Evolutionary conservation across 2,113 vertebrate genomes (phyloP), one percentile per base, ranked within the genome.

Genomic region (Aspidoscelis tigris): DNA sequence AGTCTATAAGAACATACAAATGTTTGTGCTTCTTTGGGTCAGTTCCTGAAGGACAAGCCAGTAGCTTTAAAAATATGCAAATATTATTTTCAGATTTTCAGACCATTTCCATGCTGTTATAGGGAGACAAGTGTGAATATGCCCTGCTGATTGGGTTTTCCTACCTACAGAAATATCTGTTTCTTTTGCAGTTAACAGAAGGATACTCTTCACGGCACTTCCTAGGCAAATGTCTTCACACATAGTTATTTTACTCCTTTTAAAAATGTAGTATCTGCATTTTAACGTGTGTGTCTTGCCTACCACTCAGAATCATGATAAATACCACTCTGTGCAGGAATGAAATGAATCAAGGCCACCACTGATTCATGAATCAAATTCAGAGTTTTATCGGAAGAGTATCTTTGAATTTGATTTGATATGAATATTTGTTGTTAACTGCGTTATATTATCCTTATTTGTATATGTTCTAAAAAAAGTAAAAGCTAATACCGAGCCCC

Each of bases 161-260:
- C 94, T 95, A 90, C 93, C 93, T 95, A 88, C 92, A 93, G 87
- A 94, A 89, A 93, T 94, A 84, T 89, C 92, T 87, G 94, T 85
- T 95, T 96, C 93, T 94, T 96, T 96, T 96, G 82, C 96, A 96
- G 96, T 96, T 93, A 92, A 95, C 95, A 94, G 96, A 95, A 96
- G 94, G 94, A 90, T 89, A 93, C 82, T 93, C 84, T 94, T 81
- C 82, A 94, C 90, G 90, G 89, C 86, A 90, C 81, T 70, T 55
- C 88, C 90, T 88, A 43, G 10, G 89, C 89, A 90, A 84, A 91
- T 58, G 39, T 90, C 88, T 82, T 89, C 88, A 91, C 91, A 0
- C 83, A 74, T 89, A 93, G 94, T 83, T 55, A 82, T 90, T 94
- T 93, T 93, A 80, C 79, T 90, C 93, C 50, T 47, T 90, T 58